Conservation (phyloP, 2,888 invertebrate species). For the Danaus chrysippus region DNA sequence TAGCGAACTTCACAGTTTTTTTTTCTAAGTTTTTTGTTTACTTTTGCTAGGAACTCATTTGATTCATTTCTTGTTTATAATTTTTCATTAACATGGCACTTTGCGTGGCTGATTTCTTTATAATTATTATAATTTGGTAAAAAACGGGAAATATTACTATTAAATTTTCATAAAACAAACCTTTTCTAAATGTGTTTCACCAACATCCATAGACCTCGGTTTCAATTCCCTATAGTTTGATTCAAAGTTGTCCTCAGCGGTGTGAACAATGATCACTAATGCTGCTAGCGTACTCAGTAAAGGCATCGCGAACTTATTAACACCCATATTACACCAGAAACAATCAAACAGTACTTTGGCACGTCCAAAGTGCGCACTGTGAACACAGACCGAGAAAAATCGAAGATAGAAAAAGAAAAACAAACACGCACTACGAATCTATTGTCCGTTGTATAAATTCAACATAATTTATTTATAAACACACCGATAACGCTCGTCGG, state of each 20-base stretch:
- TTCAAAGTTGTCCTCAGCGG: slow-evolving; percentile 63
- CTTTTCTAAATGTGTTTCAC: slow-evolving; percentile 54
- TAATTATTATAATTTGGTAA: no score
- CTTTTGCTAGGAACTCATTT: no score
- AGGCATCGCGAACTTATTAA: slow-evolving; percentile 61
- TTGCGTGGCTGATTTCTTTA: no score
- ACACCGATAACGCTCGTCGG: slow-evolving; percentile 43
- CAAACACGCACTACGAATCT: slow-evolving; percentile 35
- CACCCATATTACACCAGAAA: slow-evolving; percentile 66
- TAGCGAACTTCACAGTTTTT: no score
- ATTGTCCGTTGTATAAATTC: slow-evolving; percentile 44
- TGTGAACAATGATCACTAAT: slow-evolving; percentile 69
- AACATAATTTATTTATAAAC: slow-evolving; percentile 60
- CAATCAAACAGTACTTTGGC: not conserved
- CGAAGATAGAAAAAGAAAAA: slow-evolving; percentile 43
- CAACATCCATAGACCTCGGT: slow-evolving; percentile 52
- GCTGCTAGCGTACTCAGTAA: slow-evolving; percentile 72
- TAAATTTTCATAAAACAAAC: slow-evolving; percentile 37
- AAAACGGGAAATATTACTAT: not conserved
- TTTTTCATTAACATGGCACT: no score
- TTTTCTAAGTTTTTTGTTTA: no score
- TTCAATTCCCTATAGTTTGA: slow-evolving; percentile 52
- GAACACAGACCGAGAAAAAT: slow-evolving; percentile 34
- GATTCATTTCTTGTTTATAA: no score
- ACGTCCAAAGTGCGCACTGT: slow-evolving; percentile 26